Evolutionary conservation across 2,888 invertebrate species (phyloP).

Genomic region (Stenolophus ochropezus): DNA sequence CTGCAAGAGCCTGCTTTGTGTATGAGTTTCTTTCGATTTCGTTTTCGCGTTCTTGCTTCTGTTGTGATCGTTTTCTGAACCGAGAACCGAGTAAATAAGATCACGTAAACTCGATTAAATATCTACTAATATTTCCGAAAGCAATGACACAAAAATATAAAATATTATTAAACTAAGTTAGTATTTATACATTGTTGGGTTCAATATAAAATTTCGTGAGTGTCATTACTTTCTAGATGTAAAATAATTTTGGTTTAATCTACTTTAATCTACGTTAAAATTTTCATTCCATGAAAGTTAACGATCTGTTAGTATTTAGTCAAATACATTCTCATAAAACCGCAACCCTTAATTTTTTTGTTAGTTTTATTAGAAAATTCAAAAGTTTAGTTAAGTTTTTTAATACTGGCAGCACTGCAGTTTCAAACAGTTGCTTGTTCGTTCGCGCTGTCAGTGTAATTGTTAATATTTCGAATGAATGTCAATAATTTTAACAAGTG

Average conservation of each 20-base stretch:
- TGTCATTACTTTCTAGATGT: conserved; percentile 11
- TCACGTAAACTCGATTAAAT: conserved; percentile 29
- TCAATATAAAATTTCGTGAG: background rate
- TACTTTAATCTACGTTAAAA: conserved; percentile 33
- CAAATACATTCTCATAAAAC: conserved; percentile 33
- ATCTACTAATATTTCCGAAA: conserved; percentile 16
- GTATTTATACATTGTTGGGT: too few relatives aligned
- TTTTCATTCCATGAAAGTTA: conserved; percentile 31
- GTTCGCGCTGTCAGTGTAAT: background rate
- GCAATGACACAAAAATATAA: too few relatives aligned
- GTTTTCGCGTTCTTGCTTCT: conserved; percentile 66
- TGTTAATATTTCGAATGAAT: background rate
- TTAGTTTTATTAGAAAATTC: conserved; percentile 36
- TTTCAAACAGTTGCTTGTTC: background rate
- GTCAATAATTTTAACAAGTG: background rate
- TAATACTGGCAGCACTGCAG: conserved; percentile 7
- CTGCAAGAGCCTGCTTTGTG: conserved; percentile 67
- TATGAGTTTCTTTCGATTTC: conserved; percentile 65
- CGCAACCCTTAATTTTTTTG: conserved; percentile 10
- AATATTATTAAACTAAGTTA: too few relatives aligned
- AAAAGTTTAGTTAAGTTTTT: background rate
- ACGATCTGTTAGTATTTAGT: conserved; percentile 35
- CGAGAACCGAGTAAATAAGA: conserved; percentile 28
- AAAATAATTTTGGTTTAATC: conserved; percentile 4
- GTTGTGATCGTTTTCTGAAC: conserved; percentile 72